A percentile compares a stretch with the other conserved stretches of the same genome.
Evolutionary conservation across 2,113 vertebrate species (phyloP).

Genomic region (Gymnarchus niloticus): DNA sequence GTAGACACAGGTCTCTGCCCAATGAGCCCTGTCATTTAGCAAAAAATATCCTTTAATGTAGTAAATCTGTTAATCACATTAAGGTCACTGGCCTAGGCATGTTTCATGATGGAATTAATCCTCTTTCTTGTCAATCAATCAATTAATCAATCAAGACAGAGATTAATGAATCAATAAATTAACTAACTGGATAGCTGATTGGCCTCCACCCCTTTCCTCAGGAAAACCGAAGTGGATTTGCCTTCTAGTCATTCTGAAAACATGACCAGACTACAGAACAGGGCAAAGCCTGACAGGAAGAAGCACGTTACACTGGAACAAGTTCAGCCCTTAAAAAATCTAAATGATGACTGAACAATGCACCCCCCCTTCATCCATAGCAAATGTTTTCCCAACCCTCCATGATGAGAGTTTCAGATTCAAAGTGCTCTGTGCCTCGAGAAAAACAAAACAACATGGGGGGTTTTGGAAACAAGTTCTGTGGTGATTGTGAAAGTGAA

Average conservation of each 20-base stretch:
- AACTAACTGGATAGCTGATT: neutral
- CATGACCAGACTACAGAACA: neutral
- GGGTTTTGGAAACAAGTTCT: neutral
- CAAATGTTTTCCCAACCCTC: neutral
- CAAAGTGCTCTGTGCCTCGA: neutral
- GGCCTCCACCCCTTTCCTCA: constrained; percentile 29
- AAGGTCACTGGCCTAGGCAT: neutral
- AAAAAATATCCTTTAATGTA: neutral
- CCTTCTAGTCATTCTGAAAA: constrained; percentile 57
- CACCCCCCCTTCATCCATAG: neutral
- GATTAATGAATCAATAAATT: constrained; percentile 1
- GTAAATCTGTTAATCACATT: neutral
- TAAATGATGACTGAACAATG: neutral
- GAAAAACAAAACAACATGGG: neutral
- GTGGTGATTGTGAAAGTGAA: neutral
- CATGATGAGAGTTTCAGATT: neutral
- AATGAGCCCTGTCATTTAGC: neutral
- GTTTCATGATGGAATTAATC: neutral
- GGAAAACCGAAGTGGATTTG: constrained; percentile 39
- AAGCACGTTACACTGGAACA: neutral
- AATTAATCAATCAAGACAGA: neutral
- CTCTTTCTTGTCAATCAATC: neutral
- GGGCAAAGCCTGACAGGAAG: neutral
- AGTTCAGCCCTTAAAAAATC: neutral
- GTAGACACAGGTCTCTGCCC: neutral